A percentile compares a stretch with the other conserved stretches of the same genome.
Conservation (phyloP, 2,797 vertebrate genomes). For the Mus caroli region DNA sequence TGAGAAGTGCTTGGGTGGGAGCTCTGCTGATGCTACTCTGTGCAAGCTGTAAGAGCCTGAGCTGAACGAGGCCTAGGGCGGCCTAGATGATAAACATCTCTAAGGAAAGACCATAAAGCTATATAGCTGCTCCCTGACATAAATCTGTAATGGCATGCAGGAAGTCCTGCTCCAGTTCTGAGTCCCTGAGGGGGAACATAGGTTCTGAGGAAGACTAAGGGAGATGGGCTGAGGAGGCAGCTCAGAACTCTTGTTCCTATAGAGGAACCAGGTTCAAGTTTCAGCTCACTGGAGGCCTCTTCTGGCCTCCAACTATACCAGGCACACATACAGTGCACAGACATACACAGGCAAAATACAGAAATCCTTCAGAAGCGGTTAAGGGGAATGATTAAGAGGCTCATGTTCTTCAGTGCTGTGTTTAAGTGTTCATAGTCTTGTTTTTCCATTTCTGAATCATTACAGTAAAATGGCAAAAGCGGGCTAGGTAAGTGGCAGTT, state of each 20-base stretch:
- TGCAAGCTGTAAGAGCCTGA: background rate
- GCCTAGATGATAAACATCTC: background rate
- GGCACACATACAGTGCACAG: background rate
- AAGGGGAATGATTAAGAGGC: background rate
- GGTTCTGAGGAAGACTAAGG: background rate
- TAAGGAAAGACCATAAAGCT: background rate
- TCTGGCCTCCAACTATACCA: background rate
- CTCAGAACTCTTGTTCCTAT: background rate
- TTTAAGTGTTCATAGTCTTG: background rate
- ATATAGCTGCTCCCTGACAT: background rate
- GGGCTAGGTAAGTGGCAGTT: background rate
- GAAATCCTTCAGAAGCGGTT: background rate
- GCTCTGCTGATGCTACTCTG: background rate
- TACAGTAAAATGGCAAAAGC: background rate
- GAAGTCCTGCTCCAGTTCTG: background rate
- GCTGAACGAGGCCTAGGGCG: background rate
- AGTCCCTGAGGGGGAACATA: background rate
- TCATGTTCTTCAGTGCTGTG: background rate
- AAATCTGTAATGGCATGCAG: background rate
- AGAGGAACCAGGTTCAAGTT: background rate
- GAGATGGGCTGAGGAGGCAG: background rate
- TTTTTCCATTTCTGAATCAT: background rate
- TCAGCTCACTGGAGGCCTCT: background rate
- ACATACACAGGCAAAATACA: background rate
- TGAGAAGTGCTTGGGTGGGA: background rate